Percentiles rank a stretch among this genome's conserved stretches.
phyloP scores from a whole-genome alignment of 2,888 invertebrate species.

The Cryptus viduatorius region DNA sequence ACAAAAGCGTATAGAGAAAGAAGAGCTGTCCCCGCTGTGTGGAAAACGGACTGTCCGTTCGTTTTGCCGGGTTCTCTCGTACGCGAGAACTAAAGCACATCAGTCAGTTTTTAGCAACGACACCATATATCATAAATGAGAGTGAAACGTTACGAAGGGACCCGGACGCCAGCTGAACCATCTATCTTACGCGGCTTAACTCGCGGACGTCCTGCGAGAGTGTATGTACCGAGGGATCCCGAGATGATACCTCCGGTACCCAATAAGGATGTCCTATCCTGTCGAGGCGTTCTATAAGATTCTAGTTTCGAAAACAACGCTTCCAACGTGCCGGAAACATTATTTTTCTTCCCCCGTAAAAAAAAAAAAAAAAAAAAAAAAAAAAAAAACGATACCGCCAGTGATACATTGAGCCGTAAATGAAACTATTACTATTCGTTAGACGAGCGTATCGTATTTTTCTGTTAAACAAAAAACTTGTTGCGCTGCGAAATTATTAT shows the following conservation, averaged over 20 bases:
- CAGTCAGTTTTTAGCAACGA: slow-evolving; percentile 78
- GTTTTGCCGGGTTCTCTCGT: slow-evolving; percentile 4
- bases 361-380: not conserved
- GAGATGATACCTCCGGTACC: slow-evolving; percentile 36
- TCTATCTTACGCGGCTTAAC: slow-evolving; percentile 78
- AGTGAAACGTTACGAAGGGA: slow-evolving; percentile 73
- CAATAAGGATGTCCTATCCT: slow-evolving; percentile 48
- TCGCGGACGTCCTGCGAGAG: slow-evolving; percentile 66
- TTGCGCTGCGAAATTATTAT: too few species aligned
- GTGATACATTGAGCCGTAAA: not conserved
- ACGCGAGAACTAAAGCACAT: slow-evolving; percentile 70
- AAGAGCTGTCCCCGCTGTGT: slow-evolving; percentile 9
- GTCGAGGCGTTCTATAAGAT: slow-evolving; percentile 28
- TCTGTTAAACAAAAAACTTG: too few species aligned
- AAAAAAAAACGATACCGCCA: not conserved
- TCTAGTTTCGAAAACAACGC: slow-evolving; percentile 52
- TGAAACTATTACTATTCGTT: too few species aligned
- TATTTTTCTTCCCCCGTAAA: not conserved
- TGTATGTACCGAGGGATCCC: slow-evolving; percentile 11
- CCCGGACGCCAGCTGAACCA: slow-evolving; percentile 73
- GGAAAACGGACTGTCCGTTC: slow-evolving; percentile 35
- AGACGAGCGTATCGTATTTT: too few species aligned
- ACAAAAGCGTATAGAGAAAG: not conserved
- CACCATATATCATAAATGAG: slow-evolving; percentile 78
- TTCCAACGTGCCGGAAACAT: not conserved